A percentile compares a stretch with the other conserved stretches of the same genome.
Evolutionary conservation across 1,140 invertebrate species (phyloP).

Genomic region (Tetramorium parvispinum): DNA sequence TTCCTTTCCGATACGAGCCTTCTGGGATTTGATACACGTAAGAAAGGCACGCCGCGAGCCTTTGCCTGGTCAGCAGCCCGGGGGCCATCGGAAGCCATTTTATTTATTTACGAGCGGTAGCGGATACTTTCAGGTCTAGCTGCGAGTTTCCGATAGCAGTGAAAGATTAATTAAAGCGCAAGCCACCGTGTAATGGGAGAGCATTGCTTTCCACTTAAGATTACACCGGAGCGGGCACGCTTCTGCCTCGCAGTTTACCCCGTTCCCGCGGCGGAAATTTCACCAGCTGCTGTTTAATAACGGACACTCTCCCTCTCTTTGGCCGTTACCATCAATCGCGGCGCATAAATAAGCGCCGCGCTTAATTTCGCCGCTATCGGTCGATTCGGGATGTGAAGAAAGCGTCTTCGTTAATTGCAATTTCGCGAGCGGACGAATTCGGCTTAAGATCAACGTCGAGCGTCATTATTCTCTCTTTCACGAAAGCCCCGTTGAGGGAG

Average conservation of each 20-base stretch:
- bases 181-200: slow-evolving; percentile 61
- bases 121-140: slow-evolving; percentile 52
- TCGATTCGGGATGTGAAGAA: background rate
- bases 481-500: slow-evolving; percentile 8
- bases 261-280: slow-evolving; percentile 19
- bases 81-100: slow-evolving; percentile 43
- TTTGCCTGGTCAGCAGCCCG: background rate
- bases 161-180: slow-evolving; percentile 75
- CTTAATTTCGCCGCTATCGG: slow-evolving; percentile 52
- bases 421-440: slow-evolving; percentile 52
- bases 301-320: slow-evolving; percentile 23
- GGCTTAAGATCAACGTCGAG: slow-evolving; percentile 64
- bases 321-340: slow-evolving; percentile 43
- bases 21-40: slow-evolving; percentile 33
- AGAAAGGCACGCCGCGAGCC: background rate
- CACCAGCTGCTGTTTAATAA: slow-evolving; percentile 64
- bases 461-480: slow-evolving; percentile 70
- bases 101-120: slow-evolving; percentile 61
- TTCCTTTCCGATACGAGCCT: slow-evolving; percentile 25
- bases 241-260: background rate
- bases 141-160: slow-evolving; percentile 46
- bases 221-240: slow-evolving; percentile 22
- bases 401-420: slow-evolving; percentile 70
- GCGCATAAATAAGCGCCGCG: slow-evolving; percentile 34
- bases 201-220: slow-evolving; percentile 76